Evolutionary conservation across 2,888 invertebrate genomes (phyloP), one percentile per base, ranked within the genome.

Genomic region (Drosophila acutilabella): DNA sequence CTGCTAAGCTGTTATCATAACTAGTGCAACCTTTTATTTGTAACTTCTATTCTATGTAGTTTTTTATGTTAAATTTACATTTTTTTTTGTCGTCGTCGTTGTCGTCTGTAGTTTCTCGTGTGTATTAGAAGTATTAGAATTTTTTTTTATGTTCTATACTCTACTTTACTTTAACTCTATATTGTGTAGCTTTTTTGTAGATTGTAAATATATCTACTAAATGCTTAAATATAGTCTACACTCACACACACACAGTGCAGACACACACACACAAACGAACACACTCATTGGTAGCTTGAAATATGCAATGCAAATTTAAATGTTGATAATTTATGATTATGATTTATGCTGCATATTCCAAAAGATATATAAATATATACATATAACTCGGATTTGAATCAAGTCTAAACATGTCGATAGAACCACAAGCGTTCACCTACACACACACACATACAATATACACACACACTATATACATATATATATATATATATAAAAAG

Each of bases 391-490:
- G 75, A 79, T 72, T 73, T 75, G 53, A 79, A 72, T 53, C 51
- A 78, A 80, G 62, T 78, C 71, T 77, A 83, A 83, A 83, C 66
- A 86, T 83, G 83, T 83, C 83, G 83, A 83, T 83, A 83, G 83
- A 83, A 83, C 83, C 83, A 81, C 64, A 79, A 79, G 83, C 81
- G 83, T 83, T 83, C 86, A 75, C 67, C 48, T 51, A 58, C 51
- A 71, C 78, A 54, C 42, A 62, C 64, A 66, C 42, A 65, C 26
- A 62, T 41, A 36, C 8, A 13, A 45, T 45, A 45, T 36, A 51
- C 47, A 48, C 23, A 20, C 20, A 3, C n/a, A n/a, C n/a, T n/a
- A n/a, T n/a, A n/a, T n/a, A n/a, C n/a, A n/a, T n/a, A n/a, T 33
- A 13, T 36, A 36, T 36, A 36, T 13, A 36, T 8, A 36, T 13